Evolutionary conservation across 1,140 invertebrate genomes (phyloP).

Genomic region (Leptinotarsa lineolata): DNA sequence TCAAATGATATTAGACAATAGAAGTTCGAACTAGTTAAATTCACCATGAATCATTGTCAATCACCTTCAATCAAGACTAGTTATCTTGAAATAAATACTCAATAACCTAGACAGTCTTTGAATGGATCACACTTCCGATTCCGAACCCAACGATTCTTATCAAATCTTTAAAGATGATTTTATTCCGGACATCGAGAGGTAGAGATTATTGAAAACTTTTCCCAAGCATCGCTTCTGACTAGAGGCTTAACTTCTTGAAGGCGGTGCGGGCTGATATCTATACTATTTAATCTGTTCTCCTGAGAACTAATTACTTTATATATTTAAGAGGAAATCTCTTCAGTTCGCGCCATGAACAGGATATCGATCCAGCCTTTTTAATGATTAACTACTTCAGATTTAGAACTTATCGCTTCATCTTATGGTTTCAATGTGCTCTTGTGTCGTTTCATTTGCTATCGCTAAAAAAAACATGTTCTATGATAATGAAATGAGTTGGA

Average conservation of each 20-base stretch:
- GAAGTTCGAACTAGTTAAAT: no score
- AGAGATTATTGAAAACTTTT: conserved; percentile 21
- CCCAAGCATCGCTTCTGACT: not conserved
- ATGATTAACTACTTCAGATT: conserved; percentile 22
- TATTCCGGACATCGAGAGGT: no score
- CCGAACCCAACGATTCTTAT: no score
- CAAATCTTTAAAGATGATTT: no score
- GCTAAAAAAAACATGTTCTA: not conserved
- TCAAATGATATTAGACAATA: no score
- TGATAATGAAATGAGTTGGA: no score
- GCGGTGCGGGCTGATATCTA: conserved; percentile 4
- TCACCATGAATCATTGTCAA: no score
- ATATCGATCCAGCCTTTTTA: conserved; percentile 16
- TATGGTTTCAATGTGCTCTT: not conserved
- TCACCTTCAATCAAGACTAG: no score
- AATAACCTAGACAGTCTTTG: no score
- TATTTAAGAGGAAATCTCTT: not conserved
- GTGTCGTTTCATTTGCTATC: not conserved
- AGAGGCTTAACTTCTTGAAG: conserved; percentile 13
- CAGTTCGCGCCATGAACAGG: not conserved
- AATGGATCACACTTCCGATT: no score
- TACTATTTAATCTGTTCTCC: conserved; percentile 21
- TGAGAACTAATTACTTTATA: conserved; percentile 23
- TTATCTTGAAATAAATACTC: no score
- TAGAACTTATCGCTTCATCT: conserved; percentile 6